A percentile compares a stretch with the other conserved stretches of the same genome.
phyloP scores from a whole-genome alignment of 2,113 vertebrate genomes.

The Choloepus hoffmanni region DNA sequence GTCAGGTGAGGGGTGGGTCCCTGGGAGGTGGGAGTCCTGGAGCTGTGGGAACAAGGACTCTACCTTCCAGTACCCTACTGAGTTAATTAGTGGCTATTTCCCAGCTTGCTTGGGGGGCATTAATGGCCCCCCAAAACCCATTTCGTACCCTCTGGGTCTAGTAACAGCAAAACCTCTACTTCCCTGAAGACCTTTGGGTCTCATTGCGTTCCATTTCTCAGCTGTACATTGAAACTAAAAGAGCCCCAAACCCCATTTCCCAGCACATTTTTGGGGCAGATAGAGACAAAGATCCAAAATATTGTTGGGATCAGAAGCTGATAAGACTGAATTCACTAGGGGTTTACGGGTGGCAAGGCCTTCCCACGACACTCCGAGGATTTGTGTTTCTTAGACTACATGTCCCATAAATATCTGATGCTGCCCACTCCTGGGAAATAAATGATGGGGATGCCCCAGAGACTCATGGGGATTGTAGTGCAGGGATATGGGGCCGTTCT shows the following conservation, averaged over 20 bases:
- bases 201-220: not conserved
- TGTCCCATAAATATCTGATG: conserved; percentile 6
- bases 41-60: not conserved
- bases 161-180: not conserved
- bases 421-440: not conserved
- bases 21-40: not conserved
- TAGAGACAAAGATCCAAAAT: conserved; percentile 8
- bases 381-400: not conserved
- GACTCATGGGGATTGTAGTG: conserved; percentile 5
- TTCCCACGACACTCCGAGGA: not conserved
- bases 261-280: not conserved
- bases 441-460: not conserved
- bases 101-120: not conserved
- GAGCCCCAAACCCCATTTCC: not conserved
- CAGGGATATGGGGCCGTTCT: not conserved
- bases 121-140: not conserved
- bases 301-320: not conserved
- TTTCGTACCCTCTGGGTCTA: not conserved
- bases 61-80: not conserved
- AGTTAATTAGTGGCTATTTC: not conserved
- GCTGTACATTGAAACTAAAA: not conserved
- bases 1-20: not conserved
- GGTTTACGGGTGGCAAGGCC: not conserved
- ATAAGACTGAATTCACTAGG: not conserved
- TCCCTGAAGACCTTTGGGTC: not conserved